phyloP scores from a whole-genome alignment of 2,113 vertebrate genomes.

The Raja brachyura region DNA sequence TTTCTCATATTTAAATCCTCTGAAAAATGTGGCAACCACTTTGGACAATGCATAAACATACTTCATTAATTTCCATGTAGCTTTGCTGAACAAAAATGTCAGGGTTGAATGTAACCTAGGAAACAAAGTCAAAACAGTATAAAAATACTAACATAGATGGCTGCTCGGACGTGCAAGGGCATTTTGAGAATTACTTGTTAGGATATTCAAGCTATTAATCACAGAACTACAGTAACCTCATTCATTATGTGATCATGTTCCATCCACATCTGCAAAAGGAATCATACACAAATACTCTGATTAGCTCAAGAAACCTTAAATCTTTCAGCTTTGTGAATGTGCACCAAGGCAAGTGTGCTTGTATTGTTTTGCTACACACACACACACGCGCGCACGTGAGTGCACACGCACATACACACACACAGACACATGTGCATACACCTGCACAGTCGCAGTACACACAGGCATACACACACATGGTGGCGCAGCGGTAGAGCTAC shows the following conservation, averaged over 20 bases:
- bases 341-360: background rate
- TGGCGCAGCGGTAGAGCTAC: too few species aligned
- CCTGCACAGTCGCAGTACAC: too few species aligned
- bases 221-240: constrained; percentile 20
- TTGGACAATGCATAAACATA: constrained; percentile 19
- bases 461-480: too few species aligned
- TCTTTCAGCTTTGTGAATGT: background rate
- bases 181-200: constrained; percentile 31
- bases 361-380: background rate
- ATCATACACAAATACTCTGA: background rate
- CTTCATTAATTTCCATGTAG: constrained; percentile 26
- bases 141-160: constrained; percentile 17
- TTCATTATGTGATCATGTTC: constrained; percentile 17
- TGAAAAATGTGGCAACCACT: constrained; percentile 14
- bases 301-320: constrained; percentile 33
- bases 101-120: constrained; percentile 29
- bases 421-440: too few species aligned
- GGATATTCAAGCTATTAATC: constrained; percentile 37
- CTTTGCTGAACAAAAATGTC: constrained; percentile 26
- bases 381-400: background rate
- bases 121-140: constrained; percentile 33
- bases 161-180: constrained; percentile 6
- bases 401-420: too few species aligned
- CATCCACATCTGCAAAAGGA: background rate
- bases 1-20: constrained; percentile 25